Base-by-base conservation (phyloP, 1,140 invertebrate species). In the Bombyx mandarina region DNA sequence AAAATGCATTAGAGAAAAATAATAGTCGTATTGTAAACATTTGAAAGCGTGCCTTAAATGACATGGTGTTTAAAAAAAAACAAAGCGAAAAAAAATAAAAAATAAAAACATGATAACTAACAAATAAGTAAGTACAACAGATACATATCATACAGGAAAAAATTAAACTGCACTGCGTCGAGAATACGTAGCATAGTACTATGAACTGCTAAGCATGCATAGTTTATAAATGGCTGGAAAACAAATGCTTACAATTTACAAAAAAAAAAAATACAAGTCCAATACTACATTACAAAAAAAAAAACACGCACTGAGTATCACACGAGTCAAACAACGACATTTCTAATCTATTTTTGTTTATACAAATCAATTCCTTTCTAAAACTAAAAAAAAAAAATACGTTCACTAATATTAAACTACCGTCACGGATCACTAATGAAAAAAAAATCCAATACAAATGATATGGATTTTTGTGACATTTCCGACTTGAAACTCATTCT, bases 211-310 rank as follows among this genome's bases (percentile, higher is more conserved):
- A 83, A 86, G 83, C 83, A 86, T 85, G 83, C 83, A 85, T 85
- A 86, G 82, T 35, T 56, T 61, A 61, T 73, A 73, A 72, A 74
- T 79, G 80, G 77, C 79, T 80, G 72, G 63, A 86, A 85, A 82
- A 84, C 81, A 87, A 86, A 87, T 86, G 83, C 83, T 87, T 87
- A 86, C 83, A 86, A 86, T 86, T 86, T 82, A 86, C 82, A 86
- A 82, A 69, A 66, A 76, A 77, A 71, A 74, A 69, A 66, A 63
- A 77, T 73, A 65, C 64, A 54, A 66, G 66, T 55, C 67, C 50
- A 66, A 65, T 60, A 64, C 46, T 42, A 48, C 43, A 55, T 67
- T 57, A 62, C 66, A 66, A 55, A 60, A 49, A 56, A 68, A 61
- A 59, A 57, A 62, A 62, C 64, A 70, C 67, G 54, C 67, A 71